A percentile compares a stretch with the other conserved stretches of the same genome.
Evolutionary conservation across 2,113 vertebrate genomes (phyloP).

Genomic region (Vidua chalybeata): DNA sequence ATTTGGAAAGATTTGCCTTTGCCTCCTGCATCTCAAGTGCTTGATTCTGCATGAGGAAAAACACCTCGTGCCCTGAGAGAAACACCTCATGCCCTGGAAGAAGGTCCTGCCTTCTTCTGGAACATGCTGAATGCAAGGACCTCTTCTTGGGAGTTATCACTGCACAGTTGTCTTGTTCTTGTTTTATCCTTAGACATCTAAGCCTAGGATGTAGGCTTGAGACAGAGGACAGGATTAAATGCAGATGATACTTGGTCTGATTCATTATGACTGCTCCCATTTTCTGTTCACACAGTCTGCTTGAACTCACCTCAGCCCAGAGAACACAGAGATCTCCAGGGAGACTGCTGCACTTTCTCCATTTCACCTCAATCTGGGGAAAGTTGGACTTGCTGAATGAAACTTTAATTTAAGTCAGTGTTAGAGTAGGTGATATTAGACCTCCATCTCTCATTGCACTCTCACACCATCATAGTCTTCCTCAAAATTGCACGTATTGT

Average conservation of each 20-base stretch:
- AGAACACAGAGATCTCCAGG: background rate
- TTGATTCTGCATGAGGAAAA: background rate
- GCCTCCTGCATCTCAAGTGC: background rate
- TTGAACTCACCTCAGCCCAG: background rate
- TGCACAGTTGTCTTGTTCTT: background rate
- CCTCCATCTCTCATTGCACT: fast-evolving
- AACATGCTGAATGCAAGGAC: background rate
- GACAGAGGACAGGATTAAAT: background rate
- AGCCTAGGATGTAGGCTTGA: background rate
- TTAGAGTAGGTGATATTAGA: background rate
- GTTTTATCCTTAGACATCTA: background rate
- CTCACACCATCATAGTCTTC: background rate
- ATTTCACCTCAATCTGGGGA: background rate
- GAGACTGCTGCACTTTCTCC: background rate
- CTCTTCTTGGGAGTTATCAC: background rate
- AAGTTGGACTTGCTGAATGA: background rate
- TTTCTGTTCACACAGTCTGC: background rate
- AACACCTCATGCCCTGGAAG: background rate
- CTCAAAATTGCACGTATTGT: background rate
- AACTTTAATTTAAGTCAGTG: background rate
- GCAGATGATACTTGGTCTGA: background rate
- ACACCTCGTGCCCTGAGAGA: background rate
- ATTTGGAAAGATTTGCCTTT: background rate
- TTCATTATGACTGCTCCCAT: background rate
- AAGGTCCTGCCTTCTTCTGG: background rate